Evolutionary conservation across 2,888 invertebrate species (phyloP).

Genomic region (Melanotus villosus): DNA sequence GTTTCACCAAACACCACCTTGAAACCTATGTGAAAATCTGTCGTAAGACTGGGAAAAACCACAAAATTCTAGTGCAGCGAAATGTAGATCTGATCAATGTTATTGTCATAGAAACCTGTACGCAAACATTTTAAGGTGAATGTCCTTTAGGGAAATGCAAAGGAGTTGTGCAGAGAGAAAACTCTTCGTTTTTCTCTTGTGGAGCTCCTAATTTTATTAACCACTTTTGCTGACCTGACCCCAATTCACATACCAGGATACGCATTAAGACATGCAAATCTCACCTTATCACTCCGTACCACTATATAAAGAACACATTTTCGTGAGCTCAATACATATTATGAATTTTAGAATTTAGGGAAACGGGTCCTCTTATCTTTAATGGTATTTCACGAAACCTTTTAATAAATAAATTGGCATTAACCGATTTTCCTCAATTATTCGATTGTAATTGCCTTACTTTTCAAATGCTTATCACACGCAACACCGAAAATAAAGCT

Average conservation of each 20-base stretch:
- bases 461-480: too few species aligned
- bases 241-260: conserved; percentile 12
- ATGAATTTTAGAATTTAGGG: conserved; percentile 22
- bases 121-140: conserved; percentile 64
- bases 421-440: too few species aligned
- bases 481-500: too few species aligned
- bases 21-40: conserved; percentile 37
- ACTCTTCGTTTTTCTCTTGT: not conserved
- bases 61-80: conserved; percentile 17
- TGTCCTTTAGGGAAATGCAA: conserved; percentile 51
- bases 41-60: conserved; percentile 33
- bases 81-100: conserved; percentile 63
- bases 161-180: conserved; percentile 11
- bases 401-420: not conserved
- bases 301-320: not conserved
- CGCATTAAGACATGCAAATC: conserved; percentile 23
- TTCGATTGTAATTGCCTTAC: too few species aligned
- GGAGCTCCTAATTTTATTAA: conserved; percentile 7
- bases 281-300: conserved; percentile 16
- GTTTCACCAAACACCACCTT: conserved; percentile 35
- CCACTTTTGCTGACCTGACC: conserved; percentile 36
- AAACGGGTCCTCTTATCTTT: conserved; percentile 11
- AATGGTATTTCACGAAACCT: not conserved
- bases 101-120: conserved; percentile 60
- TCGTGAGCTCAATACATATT: conserved; percentile 28